Evolutionary conservation across 2,797 vertebrate genomes (phyloP), one percentile per base, ranked within the genome.

Genomic region (Corythornis leucogaster): DNA sequence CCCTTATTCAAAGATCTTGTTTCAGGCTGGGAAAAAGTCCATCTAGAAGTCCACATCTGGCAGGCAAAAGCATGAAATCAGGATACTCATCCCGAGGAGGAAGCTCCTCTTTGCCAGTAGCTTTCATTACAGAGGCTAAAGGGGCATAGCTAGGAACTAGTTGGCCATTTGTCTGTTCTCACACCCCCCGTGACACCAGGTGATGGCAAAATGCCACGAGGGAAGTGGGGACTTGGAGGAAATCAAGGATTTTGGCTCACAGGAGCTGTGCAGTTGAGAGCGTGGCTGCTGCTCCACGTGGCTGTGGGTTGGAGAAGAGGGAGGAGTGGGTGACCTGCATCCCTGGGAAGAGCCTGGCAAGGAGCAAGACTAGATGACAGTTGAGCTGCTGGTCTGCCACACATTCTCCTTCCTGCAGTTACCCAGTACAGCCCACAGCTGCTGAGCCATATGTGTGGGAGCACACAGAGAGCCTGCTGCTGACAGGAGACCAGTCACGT

Each of bases 401-500:
- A 0, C 3, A 1, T 18, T 77, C 21, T 61, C 15, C 55, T 76
- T 75, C 40, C 33, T 54, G 43, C 55, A 69, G 51, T 21, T 45
- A 24, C 25, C 14, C 62, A 26, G 25, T 30, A 4, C 28, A 46
- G 42, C 61, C 51, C 28, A 15, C 50, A 71, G 46, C 40, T 89
- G 77, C 20, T 20, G 38, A 68, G n/a, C 42, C 12, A 1, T 58
- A 2, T 31, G 22, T 26, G 40, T 48, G 55, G 3, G 11, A 62
- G 63, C 30, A 62, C 0, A 0, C 10, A 45, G 28, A 33, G 58
- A 53, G 46, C 28, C 57, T 57, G 13, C 15, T 70, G 31, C 3
- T 76, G 35, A 13, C 25, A 17, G 50, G 45, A 90, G 35, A 33
- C 18, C 30, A 28, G 22, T 8, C 3, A 19, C 0, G 0, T 22